phyloP scores from a whole-genome alignment of 2,888 invertebrate genomes.

The Drosophila picticornis region DNA sequence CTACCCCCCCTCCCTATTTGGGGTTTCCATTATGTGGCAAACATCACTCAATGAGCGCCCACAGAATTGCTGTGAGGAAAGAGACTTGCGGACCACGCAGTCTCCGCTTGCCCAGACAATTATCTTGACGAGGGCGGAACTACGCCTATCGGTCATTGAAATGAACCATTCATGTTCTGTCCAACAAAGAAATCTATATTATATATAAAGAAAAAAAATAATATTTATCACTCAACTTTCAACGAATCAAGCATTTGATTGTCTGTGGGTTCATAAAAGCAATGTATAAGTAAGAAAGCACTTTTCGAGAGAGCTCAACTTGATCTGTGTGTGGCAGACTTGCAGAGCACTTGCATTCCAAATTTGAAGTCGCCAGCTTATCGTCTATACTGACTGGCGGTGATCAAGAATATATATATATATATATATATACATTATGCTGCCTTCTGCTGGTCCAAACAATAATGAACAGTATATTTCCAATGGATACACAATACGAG shows the following conservation, averaged over 20 bases:
- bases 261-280: background rate
- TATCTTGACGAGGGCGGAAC: conserved; percentile 21
- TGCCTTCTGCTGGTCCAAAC: background rate
- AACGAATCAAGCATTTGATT: background rate
- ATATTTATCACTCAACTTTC: background rate
- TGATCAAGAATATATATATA: background rate
- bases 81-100: conserved; percentile 12
- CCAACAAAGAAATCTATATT: background rate
- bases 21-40: conserved; percentile 1
- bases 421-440: background rate
- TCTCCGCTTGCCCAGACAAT: conserved; percentile 21
- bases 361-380: background rate
- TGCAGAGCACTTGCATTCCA: background rate
- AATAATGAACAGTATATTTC: background rate
- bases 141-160: background rate
- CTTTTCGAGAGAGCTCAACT: background rate
- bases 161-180: background rate
- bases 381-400: background rate
- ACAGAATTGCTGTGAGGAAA: background rate
- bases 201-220: background rate
- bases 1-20: background rate
- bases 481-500: background rate
- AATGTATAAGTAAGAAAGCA: background rate
- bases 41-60: conserved; percentile 3
- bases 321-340: background rate